These are phyloP conservation scores for Glyptemys insculpta DNA, from an alignment of 2,797 vertebrate genomes.

Conservation along the genomic window DNA sequence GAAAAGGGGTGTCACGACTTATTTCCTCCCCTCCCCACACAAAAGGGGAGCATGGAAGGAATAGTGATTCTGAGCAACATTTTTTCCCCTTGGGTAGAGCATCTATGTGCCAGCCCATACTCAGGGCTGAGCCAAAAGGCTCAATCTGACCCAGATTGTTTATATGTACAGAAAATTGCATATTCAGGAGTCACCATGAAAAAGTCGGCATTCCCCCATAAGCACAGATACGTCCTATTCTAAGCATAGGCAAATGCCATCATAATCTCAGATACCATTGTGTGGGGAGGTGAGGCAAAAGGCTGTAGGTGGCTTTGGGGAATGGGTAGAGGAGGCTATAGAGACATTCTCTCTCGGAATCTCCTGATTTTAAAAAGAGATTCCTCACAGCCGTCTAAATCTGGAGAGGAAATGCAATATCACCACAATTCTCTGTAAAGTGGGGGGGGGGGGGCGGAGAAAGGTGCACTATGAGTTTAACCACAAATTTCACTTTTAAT, in stretches of 20 bases:
- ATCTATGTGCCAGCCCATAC: background rate
- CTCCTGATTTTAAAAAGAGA: background rate
- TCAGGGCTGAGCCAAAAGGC: background rate
- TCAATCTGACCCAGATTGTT: background rate
- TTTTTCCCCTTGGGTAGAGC: background rate
- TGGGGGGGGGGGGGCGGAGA: background rate
- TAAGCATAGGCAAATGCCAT: background rate
- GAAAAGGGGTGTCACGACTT: background rate
- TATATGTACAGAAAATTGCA: conserved; percentile 13
- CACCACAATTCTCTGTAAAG: conserved; percentile 14
- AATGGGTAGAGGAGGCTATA: background rate
- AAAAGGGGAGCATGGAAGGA: background rate
- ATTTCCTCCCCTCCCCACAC: background rate
- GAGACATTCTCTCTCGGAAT: background rate
- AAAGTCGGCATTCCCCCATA: background rate
- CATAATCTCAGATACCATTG: background rate
- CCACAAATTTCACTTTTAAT: conserved; percentile 71
- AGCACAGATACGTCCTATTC: background rate
- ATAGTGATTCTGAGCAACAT: background rate
- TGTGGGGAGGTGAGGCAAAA: background rate
- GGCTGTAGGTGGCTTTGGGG: background rate
- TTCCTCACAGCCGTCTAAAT: conserved; percentile 35
- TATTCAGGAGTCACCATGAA: background rate
- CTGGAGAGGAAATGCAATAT: conserved; percentile 4
- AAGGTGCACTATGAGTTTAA: conserved; percentile 26